A percentile compares a stretch with the other conserved stretches of the same genome.
Evolutionary conservation across 2,797 vertebrate species (phyloP).

Genomic region (Ambastaia sidthimunki): DNA sequence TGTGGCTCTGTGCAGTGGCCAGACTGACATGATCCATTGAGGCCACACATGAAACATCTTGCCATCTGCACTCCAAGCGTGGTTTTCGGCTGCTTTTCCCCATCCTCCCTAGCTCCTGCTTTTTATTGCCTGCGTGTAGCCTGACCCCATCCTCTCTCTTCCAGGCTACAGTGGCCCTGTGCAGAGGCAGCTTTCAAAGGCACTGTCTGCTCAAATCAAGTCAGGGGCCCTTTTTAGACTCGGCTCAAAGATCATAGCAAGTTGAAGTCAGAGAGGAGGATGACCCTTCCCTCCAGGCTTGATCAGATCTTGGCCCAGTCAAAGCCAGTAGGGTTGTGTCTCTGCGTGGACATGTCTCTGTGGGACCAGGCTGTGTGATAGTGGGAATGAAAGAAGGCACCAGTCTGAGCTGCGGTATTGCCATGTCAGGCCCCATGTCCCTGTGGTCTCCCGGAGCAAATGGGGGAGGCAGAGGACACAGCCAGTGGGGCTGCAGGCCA

Average conservation of each 20-base stretch:
- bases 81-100: constrained; percentile 71
- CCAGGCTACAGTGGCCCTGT: constrained; percentile 79
- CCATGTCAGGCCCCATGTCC: constrained; percentile 81
- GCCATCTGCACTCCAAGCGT: constrained; percentile 81
- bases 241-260: constrained; percentile 82
- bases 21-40: constrained; percentile 80
- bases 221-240: constrained; percentile 79
- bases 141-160: constrained; percentile 79
- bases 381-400: constrained; percentile 80
- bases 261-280: constrained; percentile 79
- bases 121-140: constrained; percentile 74
- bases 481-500: constrained; percentile 75
- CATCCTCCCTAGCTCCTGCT: constrained; percentile 66
- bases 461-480: constrained; percentile 79
- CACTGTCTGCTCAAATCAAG: constrained; percentile 82
- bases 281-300: constrained; percentile 82
- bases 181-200: constrained; percentile 80
- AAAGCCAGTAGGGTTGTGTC: constrained; percentile 77
- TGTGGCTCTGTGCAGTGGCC: constrained; percentile 73
- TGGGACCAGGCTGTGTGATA: constrained; percentile 80
- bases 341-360: constrained; percentile 79
- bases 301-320: constrained; percentile 83
- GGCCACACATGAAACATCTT: constrained; percentile 81
- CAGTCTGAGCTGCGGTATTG: constrained; percentile 78
- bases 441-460: constrained; percentile 77